These are phyloP conservation scores for Egretta garzetta DNA, from an alignment of 2,113 vertebrate species.

Conservation along the genomic window DNA sequence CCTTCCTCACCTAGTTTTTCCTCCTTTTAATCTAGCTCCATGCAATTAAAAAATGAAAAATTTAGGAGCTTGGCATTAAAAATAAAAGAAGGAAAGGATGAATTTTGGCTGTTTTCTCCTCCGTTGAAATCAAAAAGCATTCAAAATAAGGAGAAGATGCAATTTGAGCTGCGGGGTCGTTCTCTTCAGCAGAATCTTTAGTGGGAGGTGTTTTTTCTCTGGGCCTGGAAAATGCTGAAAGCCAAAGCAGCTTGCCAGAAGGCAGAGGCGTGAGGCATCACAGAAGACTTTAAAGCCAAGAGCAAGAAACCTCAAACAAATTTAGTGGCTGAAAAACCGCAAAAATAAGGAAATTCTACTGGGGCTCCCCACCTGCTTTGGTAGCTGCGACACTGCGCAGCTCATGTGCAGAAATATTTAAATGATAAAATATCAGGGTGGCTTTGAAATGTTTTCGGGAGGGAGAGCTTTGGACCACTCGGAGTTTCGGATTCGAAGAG, in stretches of 20 bases:
- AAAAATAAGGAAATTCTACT: slow-evolving; percentile 19
- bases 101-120: background rate
- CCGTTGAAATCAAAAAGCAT: background rate
- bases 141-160: background rate
- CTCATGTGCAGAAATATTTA: background rate
- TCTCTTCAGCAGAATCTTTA: background rate
- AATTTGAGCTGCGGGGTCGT: background rate
- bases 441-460: background rate
- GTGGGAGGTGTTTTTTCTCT: background rate
- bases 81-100: background rate
- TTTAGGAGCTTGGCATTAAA: background rate
- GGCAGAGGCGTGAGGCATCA: background rate
- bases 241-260: background rate
- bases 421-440: background rate
- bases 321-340: background rate
- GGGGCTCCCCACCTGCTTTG: background rate
- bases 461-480: background rate
- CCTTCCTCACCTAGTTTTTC: background rate
- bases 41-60: background rate
- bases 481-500: background rate
- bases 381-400: accelerated
- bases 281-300: background rate
- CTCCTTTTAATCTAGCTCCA: background rate
- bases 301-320: slow-evolving; percentile 8
- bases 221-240: background rate